A percentile compares a stretch with the other conserved stretches of the same genome.
phyloP scores from a whole-genome alignment of 2,113 vertebrate species.

The Centropus bengalensis region DNA sequence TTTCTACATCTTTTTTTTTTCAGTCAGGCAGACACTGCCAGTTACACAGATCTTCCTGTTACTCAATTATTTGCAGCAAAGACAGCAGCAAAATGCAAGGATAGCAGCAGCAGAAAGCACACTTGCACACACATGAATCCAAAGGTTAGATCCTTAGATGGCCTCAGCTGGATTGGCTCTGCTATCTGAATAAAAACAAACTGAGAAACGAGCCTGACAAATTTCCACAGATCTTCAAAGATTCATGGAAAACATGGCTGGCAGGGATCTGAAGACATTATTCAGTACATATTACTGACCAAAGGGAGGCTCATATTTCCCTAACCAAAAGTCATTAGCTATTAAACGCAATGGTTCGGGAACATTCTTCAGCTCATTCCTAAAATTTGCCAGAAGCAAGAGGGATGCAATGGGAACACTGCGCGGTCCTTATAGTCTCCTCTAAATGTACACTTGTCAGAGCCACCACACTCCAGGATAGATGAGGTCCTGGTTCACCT shows the following conservation, averaged over 20 bases:
- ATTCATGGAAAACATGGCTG: slow-evolving; percentile 49
- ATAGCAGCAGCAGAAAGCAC: not conserved
- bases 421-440: not conserved
- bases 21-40: not conserved
- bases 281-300: slow-evolving; percentile 39
- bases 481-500: not conserved
- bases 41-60: not conserved
- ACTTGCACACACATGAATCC: not conserved
- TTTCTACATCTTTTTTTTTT: not conserved
- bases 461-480: not conserved
- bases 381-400: slow-evolving; percentile 14
- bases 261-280: slow-evolving; percentile 37
- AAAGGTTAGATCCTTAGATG: slow-evolving; percentile 59
- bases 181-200: slow-evolving; percentile 30
- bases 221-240: slow-evolving; percentile 59
- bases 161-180: not conserved
- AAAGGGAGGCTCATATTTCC: slow-evolving; percentile 54
- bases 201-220: not conserved
- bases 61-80: not conserved
- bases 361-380: slow-evolving; percentile 40
- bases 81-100: not conserved
- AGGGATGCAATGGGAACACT: not conserved
- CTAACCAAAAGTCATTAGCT: slow-evolving; percentile 33
- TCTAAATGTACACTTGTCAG: not conserved
- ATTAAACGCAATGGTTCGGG: slow-evolving; percentile 25